These are phyloP conservation scores for Peribatodes rhomboidaria DNA, from an alignment of 2,888 invertebrate genomes.

Conservation along the genomic window DNA sequence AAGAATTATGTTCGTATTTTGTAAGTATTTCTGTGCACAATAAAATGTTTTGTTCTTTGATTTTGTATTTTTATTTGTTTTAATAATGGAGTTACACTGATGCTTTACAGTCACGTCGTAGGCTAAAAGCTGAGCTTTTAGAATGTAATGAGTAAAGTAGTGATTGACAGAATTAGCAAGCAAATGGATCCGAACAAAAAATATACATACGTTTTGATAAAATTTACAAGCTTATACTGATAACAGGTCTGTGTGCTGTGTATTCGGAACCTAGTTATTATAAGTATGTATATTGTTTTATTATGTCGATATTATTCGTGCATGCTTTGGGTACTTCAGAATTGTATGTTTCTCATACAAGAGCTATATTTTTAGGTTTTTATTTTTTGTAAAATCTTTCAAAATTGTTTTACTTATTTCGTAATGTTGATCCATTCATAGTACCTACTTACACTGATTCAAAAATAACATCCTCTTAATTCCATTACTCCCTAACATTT, in stretches of 20 bases:
- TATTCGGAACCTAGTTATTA: constrained; percentile 53
- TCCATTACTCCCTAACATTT: constrained; percentile 20
- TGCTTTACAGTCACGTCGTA: constrained; percentile 34
- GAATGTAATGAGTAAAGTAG: constrained; percentile 33
- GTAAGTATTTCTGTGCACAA: constrained; percentile 84
- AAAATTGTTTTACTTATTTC: background rate
- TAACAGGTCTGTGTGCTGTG: constrained; percentile 79
- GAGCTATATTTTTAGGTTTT: background rate
- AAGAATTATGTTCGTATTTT: constrained; percentile 75
- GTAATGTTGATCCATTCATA: background rate
- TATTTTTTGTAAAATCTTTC: background rate
- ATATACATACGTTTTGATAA: background rate
- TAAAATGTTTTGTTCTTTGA: constrained; percentile 80
- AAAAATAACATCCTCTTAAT: background rate
- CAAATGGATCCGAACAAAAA: constrained; percentile 66
- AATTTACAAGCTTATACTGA: constrained; percentile 28
- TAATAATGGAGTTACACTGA: constrained; percentile 38
- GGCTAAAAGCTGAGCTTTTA: constrained; percentile 39
- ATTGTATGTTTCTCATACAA: background rate
- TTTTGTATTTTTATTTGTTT: constrained; percentile 75
- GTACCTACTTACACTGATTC: background rate
- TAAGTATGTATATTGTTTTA: constrained; percentile 45
- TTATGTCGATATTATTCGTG: constrained; percentile 66
- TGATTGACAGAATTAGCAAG: constrained; percentile 62
- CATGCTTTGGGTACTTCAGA: constrained; percentile 64